phyloP scores from a whole-genome alignment of 2,888 invertebrate species.

The Spisula solida region DNA sequence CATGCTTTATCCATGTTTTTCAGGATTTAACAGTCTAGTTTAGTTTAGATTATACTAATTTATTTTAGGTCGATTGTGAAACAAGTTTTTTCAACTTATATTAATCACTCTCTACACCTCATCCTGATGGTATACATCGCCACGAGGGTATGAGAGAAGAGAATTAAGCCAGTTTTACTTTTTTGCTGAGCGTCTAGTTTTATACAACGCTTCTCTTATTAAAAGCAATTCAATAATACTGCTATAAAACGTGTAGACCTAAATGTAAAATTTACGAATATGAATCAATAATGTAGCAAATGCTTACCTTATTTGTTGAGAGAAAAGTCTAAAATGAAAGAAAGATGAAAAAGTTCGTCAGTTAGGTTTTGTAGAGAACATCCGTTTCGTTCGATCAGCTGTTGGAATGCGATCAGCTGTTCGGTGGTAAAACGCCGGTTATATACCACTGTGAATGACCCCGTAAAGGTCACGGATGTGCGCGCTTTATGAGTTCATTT shows the following conservation, averaged over 20 bases:
- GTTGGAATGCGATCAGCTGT: constrained; percentile 55
- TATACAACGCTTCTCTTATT: too few relatives aligned
- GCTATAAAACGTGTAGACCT: too few relatives aligned
- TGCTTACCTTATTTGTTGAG: constrained; percentile 23
- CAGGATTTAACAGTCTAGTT: too few relatives aligned
- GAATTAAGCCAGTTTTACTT: too few relatives aligned
- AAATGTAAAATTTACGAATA: neutral
- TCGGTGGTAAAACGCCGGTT: constrained; percentile 45
- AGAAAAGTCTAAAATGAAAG: constrained; percentile 4
- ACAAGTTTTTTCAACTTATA: too few relatives aligned
- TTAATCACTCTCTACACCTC: too few relatives aligned
- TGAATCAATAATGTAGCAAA: neutral
- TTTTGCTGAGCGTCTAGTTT: too few relatives aligned
- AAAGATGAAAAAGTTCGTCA: neutral
- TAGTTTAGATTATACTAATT: too few relatives aligned
- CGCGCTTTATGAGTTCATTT: neutral
- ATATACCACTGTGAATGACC: constrained; percentile 26
- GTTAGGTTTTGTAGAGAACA: constrained; percentile 20
- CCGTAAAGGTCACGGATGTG: constrained; percentile 41
- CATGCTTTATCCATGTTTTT: too few relatives aligned
- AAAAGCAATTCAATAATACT: neutral
- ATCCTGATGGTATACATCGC: too few relatives aligned
- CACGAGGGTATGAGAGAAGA: too few relatives aligned
- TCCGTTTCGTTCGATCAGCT: constrained; percentile 48
- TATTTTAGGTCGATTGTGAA: too few relatives aligned